Evolutionary conservation across 1,140 invertebrate species (phyloP), one percentile per base, ranked within the genome.

Genomic region (Bombus cullumanus): DNA sequence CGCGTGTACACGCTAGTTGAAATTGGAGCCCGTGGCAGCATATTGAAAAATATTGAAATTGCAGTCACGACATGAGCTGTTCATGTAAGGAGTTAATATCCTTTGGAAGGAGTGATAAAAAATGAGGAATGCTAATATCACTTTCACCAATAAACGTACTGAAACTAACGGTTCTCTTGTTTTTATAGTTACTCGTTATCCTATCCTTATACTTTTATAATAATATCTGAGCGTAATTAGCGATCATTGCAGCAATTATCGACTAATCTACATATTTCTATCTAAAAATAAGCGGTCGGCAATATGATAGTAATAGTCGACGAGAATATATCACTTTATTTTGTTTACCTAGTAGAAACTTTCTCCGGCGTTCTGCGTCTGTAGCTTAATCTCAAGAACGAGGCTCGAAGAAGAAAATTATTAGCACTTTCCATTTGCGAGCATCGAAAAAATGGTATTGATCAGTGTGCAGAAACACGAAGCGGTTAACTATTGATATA

Each of bases 341-440:
- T 59, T 59, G 34, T 59, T 59, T 59, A 59, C 34, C 25, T 34
- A 18, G 28, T 8, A 76, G 12, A 18, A 15, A 62, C 59, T 64
- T 77, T 77, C 75, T 64, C 59, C 39, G 5, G 37, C 34, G 37
- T 62, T 37, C 75, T 31, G n/a, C 28, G 57, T n/a, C 8, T 8
- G 25, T 41, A 62, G 41, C 64, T 64, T 37, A 41, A 78, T 78
- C 39, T 41, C 9, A 41, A 78, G 75, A 64, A 64, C 37, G 53
- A 62, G 4, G 57, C 8, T 57, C 53, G 37, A 62, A 41, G 39
- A 64, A 68, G 77, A 68, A 53, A 71, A 80, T 80, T 80, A 69
- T 47, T 69, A 78, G 59, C 37, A 18, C 59, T 66, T 66, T 78
- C 59, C 59, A 78, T 37, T 79, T 18, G 31, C 10, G 41, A 68